These are phyloP conservation scores for Calameuta idolon DNA, from an alignment of 2,888 invertebrate genomes.

Conservation along the genomic window DNA sequence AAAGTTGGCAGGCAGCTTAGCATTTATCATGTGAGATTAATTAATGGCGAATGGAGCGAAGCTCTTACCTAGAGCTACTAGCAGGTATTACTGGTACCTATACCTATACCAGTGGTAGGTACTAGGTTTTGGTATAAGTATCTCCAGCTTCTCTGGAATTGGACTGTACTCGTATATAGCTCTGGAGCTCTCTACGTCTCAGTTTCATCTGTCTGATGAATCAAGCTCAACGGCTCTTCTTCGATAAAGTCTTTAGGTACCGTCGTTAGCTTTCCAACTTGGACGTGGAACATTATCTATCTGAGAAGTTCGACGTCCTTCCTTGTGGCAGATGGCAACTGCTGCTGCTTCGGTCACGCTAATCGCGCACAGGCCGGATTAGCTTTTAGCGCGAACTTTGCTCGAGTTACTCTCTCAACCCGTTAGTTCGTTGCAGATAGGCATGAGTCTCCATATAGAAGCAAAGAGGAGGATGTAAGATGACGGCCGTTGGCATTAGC, in stretches of 20 bases:
- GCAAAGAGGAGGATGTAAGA: neutral
- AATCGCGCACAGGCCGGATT: constrained; percentile 55
- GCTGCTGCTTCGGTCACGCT: constrained; percentile 46
- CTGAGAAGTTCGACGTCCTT: constrained; percentile 50
- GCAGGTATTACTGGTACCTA: neutral
- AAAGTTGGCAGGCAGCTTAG: constrained; percentile 57
- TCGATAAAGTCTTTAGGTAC: constrained; percentile 8
- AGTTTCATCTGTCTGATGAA: neutral
- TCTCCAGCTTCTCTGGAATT: constrained; percentile 5
- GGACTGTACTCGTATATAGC: neutral
- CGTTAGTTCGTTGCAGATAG: neutral
- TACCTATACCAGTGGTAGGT: neutral
- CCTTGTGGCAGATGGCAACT: constrained; percentile 8
- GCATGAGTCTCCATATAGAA: neutral
- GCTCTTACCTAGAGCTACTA: neutral
- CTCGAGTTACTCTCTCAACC: constrained; percentile 8
- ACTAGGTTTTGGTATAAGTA: constrained; percentile 15
- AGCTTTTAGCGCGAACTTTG: constrained; percentile 54
- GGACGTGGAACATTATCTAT: constrained; percentile 54
- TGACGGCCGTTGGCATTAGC: neutral
- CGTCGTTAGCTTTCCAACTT: constrained; percentile 41
- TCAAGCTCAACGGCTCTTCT: neutral
- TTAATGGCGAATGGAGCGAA: constrained; percentile 44
- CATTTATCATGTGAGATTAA: constrained; percentile 62
- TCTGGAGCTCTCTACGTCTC: constrained; percentile 15